These are phyloP conservation scores for Acanthurus leucopareius DNA, from an alignment of 2,797 vertebrate genomes.

Conservation along the genomic window DNA sequence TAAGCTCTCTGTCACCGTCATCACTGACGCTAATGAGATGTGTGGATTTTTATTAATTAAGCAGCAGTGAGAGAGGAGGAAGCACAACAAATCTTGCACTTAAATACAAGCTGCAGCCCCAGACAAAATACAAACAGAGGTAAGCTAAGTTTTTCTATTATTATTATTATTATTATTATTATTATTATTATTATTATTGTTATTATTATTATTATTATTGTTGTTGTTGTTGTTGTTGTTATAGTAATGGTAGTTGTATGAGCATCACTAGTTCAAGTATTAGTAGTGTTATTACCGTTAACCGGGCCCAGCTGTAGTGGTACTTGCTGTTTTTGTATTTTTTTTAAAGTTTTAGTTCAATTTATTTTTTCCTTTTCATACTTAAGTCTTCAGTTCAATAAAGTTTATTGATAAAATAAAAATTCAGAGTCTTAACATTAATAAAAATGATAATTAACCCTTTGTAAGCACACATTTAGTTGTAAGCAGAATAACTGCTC, in stretches of 20 bases:
- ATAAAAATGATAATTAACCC: too few species aligned
- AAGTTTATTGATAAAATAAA: too few species aligned
- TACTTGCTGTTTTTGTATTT: too few species aligned
- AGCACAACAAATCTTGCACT: neutral
- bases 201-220: neutral
- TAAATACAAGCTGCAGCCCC: constrained; percentile 22
- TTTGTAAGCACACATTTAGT: too few species aligned
- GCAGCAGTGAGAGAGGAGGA: constrained; percentile 21
- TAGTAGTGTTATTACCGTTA: too few species aligned
- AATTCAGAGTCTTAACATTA: too few species aligned
- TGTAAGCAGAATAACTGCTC: too few species aligned
- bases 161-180: neutral
- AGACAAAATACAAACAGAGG: constrained; percentile 3
- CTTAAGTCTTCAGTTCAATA: too few species aligned
- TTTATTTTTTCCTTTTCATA: too few species aligned
- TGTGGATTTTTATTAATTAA: neutral
- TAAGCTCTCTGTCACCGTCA: constrained; percentile 22
- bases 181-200: neutral
- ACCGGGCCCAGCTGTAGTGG: too few species aligned
- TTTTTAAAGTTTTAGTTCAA: too few species aligned
- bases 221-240: neutral
- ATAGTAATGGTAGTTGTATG: neutral
- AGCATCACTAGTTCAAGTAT: too few species aligned
- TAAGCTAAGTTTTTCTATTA: constrained; percentile 36
- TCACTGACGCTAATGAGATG: constrained; percentile 33